Conservation (phyloP, 2,797 vertebrate genomes). For the Chromobotia macracanthus region DNA sequence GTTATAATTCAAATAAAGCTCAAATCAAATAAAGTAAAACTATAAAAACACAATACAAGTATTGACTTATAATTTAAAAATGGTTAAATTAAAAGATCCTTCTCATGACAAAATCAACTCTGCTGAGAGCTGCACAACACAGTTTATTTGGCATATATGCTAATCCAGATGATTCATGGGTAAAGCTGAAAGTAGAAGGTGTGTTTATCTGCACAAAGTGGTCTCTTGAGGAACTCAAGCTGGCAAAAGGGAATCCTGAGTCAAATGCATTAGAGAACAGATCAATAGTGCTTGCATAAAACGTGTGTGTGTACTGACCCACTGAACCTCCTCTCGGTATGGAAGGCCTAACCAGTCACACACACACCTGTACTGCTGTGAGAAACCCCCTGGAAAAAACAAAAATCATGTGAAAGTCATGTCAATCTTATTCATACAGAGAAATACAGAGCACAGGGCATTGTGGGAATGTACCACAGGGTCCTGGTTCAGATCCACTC, state of each 20-base stretch:
- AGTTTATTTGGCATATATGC: background rate
- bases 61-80: too few species aligned
- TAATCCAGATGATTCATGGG: background rate
- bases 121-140: background rate
- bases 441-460: conserved; percentile 25
- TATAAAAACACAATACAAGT: too few species aligned
- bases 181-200: background rate
- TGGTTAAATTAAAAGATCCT: background rate
- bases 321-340: conserved; percentile 95
- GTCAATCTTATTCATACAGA: background rate
- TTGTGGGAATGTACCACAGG: conserved; percentile 85
- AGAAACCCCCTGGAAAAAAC: conserved; percentile 88
- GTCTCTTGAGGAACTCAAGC: background rate
- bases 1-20: background rate
- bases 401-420: conserved; percentile 12
- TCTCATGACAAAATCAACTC: too few species aligned
- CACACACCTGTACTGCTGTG: conserved; percentile 95
- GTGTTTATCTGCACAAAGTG: background rate
- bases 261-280: background rate
- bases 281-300: conserved; percentile 5
- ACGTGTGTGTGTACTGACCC: conserved; percentile 80
- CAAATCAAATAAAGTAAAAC: too few species aligned
- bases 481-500: conserved; percentile 88
- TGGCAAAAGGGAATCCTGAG: conserved; percentile 2
- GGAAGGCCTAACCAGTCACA: conserved; percentile 95